Base-by-base conservation (phyloP, 2,113 vertebrate genomes). In the Brachirus orientalis region DNA sequence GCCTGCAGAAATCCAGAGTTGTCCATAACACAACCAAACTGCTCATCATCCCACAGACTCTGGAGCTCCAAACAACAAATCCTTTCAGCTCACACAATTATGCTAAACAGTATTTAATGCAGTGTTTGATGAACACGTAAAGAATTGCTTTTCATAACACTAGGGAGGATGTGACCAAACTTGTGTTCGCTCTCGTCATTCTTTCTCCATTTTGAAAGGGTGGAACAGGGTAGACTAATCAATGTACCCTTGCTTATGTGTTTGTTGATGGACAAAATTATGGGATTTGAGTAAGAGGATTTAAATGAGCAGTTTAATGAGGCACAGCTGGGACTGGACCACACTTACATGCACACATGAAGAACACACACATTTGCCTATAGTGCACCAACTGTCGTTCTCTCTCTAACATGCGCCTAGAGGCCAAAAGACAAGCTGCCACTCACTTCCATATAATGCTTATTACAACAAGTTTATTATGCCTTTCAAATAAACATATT, bases 201-300 rank as follows among this genome's bases (percentile, higher is more conserved):
- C 73, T 74, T 63, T 18, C 17, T 69, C 28, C 35, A 7, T 62
- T 53, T 14, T n/a, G 57, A 84, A 67, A 7, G 63, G 51, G 43
- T 78, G 55, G 46, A 72, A 66, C 70, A 28, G 50, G 56, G 59
- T 59, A 59, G 61, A 53, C 71, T 71, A 72, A 75, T 80, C 67
- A 17, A 55, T 67, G 76, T 72, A 84, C 78, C 82, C 79, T 88
- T 89, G 86, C 82, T 76, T 78, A 36, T 86, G 75, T 87, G 89
- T 85, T 83, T 89, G 86, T 92, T 90, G 89, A 92, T 84, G 86
- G 87, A 86, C 77, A 54, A 88, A 89, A 88, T 92, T 87, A 90
- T 83, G 86, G 89, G 86, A 92, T 91, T 92, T 88, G 79, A 87
- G 83, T 90, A 91, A 92, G 90, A 90, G 89, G 90, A 92, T 91